phyloP scores from a whole-genome alignment of 2,113 vertebrate genomes.

The Sturnira hondurensis region DNA sequence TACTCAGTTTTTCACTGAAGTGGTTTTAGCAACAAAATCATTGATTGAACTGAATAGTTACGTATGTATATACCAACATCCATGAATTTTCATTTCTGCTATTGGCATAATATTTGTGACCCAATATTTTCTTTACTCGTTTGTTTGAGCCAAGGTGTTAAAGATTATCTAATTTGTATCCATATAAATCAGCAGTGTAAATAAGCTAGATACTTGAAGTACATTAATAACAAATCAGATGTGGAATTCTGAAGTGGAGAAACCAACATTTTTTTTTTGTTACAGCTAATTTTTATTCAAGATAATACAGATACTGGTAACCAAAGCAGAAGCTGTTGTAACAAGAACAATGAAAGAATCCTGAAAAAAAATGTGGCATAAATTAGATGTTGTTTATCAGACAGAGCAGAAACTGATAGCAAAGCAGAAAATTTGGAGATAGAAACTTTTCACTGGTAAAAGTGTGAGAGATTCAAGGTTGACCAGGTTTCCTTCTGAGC shows the following conservation, averaged over 20 bases:
- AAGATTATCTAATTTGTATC: neutral
- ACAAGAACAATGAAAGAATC: neutral
- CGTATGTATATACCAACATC: neutral
- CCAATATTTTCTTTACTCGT: neutral
- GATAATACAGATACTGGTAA: neutral
- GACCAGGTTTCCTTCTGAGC: neutral
- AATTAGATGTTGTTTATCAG: neutral
- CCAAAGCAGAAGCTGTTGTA: neutral
- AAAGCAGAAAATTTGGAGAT: neutral
- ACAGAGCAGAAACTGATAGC: neutral
- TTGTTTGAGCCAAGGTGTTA: neutral
- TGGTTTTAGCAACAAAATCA: neutral
- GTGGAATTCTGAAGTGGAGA: neutral
- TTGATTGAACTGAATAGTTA: neutral
- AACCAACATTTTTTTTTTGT: neutral
- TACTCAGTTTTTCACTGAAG: neutral
- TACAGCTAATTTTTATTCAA: neutral
- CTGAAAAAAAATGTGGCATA: neutral
- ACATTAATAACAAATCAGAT: neutral
- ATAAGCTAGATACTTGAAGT: neutral
- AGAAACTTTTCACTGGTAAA: neutral
- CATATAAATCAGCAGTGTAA: neutral
- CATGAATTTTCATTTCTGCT: neutral
- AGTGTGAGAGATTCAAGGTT: neutral
- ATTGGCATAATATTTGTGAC: neutral